Conservation (phyloP, 23 tunicate species). For the Corella eumyota region DNA sequence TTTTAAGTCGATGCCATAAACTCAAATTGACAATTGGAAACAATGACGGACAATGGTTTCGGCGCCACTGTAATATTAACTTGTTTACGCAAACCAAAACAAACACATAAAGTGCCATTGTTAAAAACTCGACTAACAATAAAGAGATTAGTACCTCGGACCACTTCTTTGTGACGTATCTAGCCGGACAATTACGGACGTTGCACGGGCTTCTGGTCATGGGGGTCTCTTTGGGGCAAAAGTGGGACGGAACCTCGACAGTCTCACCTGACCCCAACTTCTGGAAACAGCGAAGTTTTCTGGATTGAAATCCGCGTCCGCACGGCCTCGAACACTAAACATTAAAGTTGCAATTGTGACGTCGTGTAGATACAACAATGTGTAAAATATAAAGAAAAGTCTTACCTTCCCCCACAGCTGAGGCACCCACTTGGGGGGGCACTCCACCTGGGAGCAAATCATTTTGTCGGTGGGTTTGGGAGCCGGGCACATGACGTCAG, state of each 20-base stretch:
- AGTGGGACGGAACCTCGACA: slow-evolving; percentile 10
- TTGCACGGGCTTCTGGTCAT: slow-evolving; percentile 19
- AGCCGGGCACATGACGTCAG: slow-evolving; percentile 74
- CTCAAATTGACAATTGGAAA: too few relatives aligned
- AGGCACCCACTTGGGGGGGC: slow-evolving; percentile 57
- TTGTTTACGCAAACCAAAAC: too few relatives aligned
- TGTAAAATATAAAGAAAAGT: background rate
- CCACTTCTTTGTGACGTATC: slow-evolving; percentile 38
- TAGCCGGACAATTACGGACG: slow-evolving; percentile 20
- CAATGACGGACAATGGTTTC: too few relatives aligned
- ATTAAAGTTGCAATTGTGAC: too few relatives aligned
- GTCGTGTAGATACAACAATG: too few relatives aligned
- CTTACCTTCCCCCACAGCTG: slow-evolving; percentile 39
- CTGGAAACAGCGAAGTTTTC: slow-evolving; percentile 34
- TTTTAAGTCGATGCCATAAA: too few relatives aligned
- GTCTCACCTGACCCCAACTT: slow-evolving; percentile 42
- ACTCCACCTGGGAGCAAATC: slow-evolving; percentile 30
- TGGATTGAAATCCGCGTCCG: slow-evolving; percentile 47
- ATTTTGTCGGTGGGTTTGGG: slow-evolving; percentile 45
- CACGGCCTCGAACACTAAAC: slow-evolving; percentile 42
- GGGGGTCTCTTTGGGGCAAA: slow-evolving; percentile 24
- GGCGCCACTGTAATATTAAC: too few relatives aligned
- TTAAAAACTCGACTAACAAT: too few relatives aligned
- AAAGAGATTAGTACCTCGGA: slow-evolving; percentile 23
- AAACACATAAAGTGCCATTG: too few relatives aligned